phyloP scores from a whole-genome alignment of 2,797 vertebrate genomes.

The Vespertilio murinus region DNA sequence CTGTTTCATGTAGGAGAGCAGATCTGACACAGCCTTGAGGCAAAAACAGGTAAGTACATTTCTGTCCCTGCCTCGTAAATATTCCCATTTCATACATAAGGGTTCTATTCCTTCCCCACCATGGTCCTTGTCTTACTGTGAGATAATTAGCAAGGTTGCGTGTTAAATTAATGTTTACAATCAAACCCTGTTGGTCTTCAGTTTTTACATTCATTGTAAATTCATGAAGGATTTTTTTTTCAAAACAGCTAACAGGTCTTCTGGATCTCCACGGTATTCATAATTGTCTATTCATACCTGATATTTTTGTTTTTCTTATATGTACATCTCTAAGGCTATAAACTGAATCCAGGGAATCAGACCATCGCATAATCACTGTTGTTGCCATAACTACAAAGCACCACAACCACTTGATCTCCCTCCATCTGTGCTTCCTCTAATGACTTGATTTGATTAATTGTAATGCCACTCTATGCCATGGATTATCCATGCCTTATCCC shows the following conservation, averaged over 20 bases:
- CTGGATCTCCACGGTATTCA: neutral
- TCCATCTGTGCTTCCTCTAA: neutral
- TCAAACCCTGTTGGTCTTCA: neutral
- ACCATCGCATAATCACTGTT: neutral
- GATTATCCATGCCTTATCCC: neutral
- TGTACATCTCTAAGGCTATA: neutral
- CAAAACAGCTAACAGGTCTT: neutral
- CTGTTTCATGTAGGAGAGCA: neutral
- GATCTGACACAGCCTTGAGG: neutral
- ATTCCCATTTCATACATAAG: neutral
- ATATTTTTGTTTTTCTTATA: neutral
- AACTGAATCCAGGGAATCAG: neutral
- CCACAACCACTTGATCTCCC: neutral
- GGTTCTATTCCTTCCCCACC: neutral
- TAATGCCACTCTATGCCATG: neutral
- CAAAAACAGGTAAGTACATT: neutral
- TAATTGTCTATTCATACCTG: neutral
- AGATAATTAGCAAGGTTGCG: neutral
- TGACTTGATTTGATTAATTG: neutral
- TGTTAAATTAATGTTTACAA: slow-evolving; percentile 12
- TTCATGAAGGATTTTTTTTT: neutral
- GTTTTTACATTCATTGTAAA: neutral
- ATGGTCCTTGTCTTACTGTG: neutral
- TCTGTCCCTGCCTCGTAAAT: neutral
- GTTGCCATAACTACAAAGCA: neutral